Base-by-base conservation (phyloP, 2,888 invertebrate species). In the Ophonus ardosiacus region DNA sequence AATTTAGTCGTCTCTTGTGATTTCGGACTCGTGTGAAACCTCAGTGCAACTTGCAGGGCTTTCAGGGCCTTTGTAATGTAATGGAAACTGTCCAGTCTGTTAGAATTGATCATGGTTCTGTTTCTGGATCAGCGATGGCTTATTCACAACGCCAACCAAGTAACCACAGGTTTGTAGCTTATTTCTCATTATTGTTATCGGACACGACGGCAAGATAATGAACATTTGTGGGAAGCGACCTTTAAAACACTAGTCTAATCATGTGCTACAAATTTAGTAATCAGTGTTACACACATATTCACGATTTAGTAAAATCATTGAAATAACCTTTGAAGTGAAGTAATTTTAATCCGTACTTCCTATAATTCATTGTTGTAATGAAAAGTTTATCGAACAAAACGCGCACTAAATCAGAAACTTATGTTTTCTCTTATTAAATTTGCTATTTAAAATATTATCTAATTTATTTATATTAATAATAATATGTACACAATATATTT, bases 1-100 rank as follows among this genome's bases (percentile, higher is more conserved):
- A 59, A 57, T 57, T 43, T 51, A 10, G n/a, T 78, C 17, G 76
- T 51, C 15, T 74, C 31, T 71, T 56, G 56, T 43, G 76, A 15
- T 76, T 6, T n/a, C 15, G 31, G 18, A 81, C 17, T 17, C 31
- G 61, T 43, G 15, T 61, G 76, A 31, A n/a, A 43, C 31, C 51
- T 56, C 21, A 38, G 56, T 74, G 81, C 38, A 40, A 43, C 81
- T 68, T 65, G 18, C 43, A 85, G 68, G 86, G 59, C 65, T 63
- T 65, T 40, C 51, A 76, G 81, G 63, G 81, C 84, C 85, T 61
- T 76, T 86, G 84, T 82, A 68, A 81, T 86, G 86, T 89, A 88
- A 91, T 91, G 91, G 91, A 91, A 91, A 91, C 89, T 88, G 89
- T 91, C 88, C 91, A 91, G 88, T 90, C 91, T 88, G 90, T 91